Evolutionary conservation across 2,888 invertebrate genomes (phyloP).

Genomic region (Pollenia amentaria): DNA sequence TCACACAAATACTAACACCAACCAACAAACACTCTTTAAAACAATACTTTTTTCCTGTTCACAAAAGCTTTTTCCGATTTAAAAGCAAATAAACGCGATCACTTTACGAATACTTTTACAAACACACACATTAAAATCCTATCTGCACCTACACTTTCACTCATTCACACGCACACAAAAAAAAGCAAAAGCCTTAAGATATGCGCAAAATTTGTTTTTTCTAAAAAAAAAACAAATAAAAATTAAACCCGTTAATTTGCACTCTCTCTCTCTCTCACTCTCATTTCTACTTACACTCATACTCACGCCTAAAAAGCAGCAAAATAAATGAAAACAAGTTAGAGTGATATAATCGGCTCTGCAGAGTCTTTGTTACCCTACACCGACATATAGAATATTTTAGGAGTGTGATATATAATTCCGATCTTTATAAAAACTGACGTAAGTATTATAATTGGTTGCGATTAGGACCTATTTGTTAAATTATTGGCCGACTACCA

Average conservation of each 20-base stretch:
- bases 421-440: no score
- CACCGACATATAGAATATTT: no score
- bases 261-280: not conserved
- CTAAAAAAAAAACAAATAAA: not conserved
- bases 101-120: conserved; percentile 11
- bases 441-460: no score
- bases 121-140: not conserved
- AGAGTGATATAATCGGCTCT: no score
- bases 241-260: not conserved
- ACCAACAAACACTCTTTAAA: not conserved
- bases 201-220: conserved; percentile 36
- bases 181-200: conserved; percentile 37
- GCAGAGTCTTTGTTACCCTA: no score
- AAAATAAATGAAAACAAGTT: no score
- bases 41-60: conserved; percentile 8
- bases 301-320: no score
- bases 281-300: not conserved
- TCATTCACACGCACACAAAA: not conserved
- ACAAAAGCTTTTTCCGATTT: conserved; percentile 46
- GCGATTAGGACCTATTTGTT: no score
- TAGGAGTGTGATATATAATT: no score
- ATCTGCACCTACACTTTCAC: conserved; percentile 7
- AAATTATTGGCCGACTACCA: no score
- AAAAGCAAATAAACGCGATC: conserved; percentile 40
- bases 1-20: conserved; percentile 14